Base-by-base conservation (phyloP, 2,888 invertebrate genomes). In the Philaethria dido region DNA sequence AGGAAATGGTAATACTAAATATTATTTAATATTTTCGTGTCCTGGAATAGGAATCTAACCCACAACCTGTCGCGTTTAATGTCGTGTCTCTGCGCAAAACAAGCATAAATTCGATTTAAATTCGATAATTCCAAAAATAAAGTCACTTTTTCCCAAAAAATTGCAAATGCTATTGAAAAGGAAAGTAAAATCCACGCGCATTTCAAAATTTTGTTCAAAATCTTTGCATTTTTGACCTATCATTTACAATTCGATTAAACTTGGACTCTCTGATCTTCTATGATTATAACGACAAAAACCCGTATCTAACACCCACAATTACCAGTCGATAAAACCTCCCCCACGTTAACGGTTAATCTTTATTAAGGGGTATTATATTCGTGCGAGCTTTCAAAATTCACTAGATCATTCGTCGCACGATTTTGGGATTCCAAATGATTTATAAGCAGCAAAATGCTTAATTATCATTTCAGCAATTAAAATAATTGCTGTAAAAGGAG, bases 331-430 rank as follows among this genome's bases (percentile, higher is more conserved):
- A 50, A 48, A 79, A 80, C 77, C 72, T 74, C 74, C 72, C 85
- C 84, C 80, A 78, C 78, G 83, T 87, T 4, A 33, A 33, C 16
- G 52, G 29, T 52, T 87, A 87, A 89, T 88, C 88, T 87, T 88
- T 88, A 87, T 87, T 86, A 87, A 82, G 84, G 87, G 87, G 84
- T 74, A 84, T 88, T 86, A 84, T 83, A 83, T 86, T 84, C 80
- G 83, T 76, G 83, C 81, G 83, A 18, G 45, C 45, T 18, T 60
- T 33, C 45, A 45, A 44, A 44, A 45, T 50, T 52, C 42, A 60
- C 59, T 44, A 59, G 59, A 50, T 44, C 60, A 88, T 89, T 88
- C 78, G 82, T 73, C 77, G 78, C 78, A 74, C 74, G 80, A n/a
- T n/a, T n/a, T n/a, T n/a, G n/a, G 81, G 82, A 82, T 82, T 83